Conservation (phyloP, 2,888 invertebrate species). For the Helleia helle region DNA sequence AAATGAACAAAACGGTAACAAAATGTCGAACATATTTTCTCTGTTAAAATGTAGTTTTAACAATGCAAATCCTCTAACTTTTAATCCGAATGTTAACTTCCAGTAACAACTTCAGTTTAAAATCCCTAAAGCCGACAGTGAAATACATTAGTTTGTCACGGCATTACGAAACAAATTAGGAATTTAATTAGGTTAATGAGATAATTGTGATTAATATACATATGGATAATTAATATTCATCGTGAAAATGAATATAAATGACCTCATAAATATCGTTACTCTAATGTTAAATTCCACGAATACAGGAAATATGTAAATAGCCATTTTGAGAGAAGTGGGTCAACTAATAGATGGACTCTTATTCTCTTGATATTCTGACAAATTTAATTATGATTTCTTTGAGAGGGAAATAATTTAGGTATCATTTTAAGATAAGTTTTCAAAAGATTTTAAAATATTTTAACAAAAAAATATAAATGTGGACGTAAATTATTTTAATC, state of each 20-base stretch:
- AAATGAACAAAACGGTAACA: no score
- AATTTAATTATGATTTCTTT: no score
- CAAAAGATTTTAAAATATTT: no score
- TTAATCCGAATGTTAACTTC: conserved; percentile 47
- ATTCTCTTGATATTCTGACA: no score
- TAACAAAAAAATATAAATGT: no score
- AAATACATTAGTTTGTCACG: conserved; percentile 30
- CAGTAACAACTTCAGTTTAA: conserved; percentile 32
- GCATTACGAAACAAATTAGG: conserved; percentile 24
- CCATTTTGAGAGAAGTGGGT: no score
- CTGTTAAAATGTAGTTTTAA: conserved; percentile 46
- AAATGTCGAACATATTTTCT: conserved; percentile 22
- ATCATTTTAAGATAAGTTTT: no score
- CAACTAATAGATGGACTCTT: no score
- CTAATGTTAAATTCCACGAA: no score
- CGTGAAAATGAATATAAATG: conserved; percentile 21
- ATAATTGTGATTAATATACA: conserved; percentile 25
- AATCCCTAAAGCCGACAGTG: conserved; percentile 39
- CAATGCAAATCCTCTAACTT: conserved; percentile 39
- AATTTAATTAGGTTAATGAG: conserved; percentile 33
- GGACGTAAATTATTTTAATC: no score
- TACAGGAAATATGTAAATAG: no score
- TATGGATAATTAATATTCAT: conserved; percentile 24
- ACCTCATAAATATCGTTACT: conserved; percentile 15
- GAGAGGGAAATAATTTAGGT: no score